These are phyloP conservation scores for Theristus sp. DNA, from an alignment of 2,888 invertebrate species.

Conservation along the genomic window DNA sequence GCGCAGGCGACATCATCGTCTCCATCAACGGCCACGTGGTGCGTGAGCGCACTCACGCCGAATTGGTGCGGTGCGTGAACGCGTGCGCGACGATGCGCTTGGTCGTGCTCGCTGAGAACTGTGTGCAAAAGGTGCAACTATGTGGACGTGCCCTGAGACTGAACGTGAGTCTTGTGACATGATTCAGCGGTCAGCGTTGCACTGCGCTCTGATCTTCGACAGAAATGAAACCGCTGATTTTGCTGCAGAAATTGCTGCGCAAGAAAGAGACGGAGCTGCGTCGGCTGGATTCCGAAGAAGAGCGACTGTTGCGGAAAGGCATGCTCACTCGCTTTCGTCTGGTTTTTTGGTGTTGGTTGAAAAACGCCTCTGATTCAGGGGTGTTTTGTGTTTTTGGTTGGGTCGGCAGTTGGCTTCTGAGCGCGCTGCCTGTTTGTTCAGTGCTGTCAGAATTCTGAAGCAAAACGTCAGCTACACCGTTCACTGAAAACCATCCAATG, in stretches of 20 bases:
- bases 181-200: not conserved
- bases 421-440: too few species aligned
- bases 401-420: too few species aligned
- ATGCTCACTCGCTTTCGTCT: not conserved
- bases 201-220: not conserved
- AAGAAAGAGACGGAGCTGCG: not conserved
- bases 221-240: not conserved
- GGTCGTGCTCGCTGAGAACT: constrained; percentile 89
- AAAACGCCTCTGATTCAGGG: too few species aligned
- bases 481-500: too few species aligned
- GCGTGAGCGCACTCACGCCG: constrained; percentile 79
- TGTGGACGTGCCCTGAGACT: constrained; percentile 59
- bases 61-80: constrained; percentile 73
- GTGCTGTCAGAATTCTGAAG: too few species aligned
- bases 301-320: not conserved
- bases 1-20: constrained; percentile 75
- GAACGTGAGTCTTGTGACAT: constrained; percentile 29
- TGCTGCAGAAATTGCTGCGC: not conserved
- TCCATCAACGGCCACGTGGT: constrained; percentile 89
- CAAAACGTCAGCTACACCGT: too few species aligned
- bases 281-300: not conserved
- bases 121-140: constrained; percentile 78
- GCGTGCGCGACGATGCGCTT: constrained; percentile 77
- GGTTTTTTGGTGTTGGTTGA: not conserved
- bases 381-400: too few species aligned